Conservation (phyloP, 2,888 invertebrate species). For the Thera britannica region DNA sequence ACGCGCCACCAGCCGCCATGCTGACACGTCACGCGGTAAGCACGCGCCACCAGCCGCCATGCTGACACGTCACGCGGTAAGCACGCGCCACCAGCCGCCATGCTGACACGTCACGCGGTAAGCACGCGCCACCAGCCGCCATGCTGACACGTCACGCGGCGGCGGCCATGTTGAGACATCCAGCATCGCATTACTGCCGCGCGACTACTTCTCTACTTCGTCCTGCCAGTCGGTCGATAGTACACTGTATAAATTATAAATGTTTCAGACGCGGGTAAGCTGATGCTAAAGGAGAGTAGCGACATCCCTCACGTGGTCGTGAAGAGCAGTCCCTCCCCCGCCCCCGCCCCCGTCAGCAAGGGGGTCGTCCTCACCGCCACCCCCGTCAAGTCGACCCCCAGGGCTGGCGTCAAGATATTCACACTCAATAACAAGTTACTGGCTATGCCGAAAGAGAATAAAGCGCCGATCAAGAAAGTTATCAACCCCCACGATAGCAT, state of each 20-base stretch:
- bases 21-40: slow-evolving; percentile 62
- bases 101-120: too few relatives aligned
- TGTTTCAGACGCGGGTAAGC: slow-evolving; percentile 88
- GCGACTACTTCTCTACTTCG: too few relatives aligned
- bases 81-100: too few relatives aligned
- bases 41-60: too few relatives aligned
- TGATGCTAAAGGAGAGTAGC: slow-evolving; percentile 86
- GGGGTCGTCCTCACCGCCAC: slow-evolving; percentile 57
- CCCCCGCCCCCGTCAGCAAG: slow-evolving; percentile 12
- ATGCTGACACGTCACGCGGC: too few relatives aligned
- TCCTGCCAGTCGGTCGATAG: too few relatives aligned
- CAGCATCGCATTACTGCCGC: too few relatives aligned
- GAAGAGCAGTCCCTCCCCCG: slow-evolving; percentile 16
- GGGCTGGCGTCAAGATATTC: slow-evolving; percentile 62
- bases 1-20: too few relatives aligned
- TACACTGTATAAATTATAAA: too few relatives aligned
- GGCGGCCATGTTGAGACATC: too few relatives aligned
- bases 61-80: too few relatives aligned
- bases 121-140: too few relatives aligned
- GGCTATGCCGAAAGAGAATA: slow-evolving; percentile 36
- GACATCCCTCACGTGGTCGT: slow-evolving; percentile 21
- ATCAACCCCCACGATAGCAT: slow-evolving; percentile 47
- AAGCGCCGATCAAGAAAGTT: slow-evolving; percentile 48
- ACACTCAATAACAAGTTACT: slow-evolving; percentile 57
- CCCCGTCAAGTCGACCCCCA: slow-evolving; percentile 54